Evolutionary conservation across 2,113 vertebrate genomes (phyloP).

Genomic region (Brienomyrus brachyistius): DNA sequence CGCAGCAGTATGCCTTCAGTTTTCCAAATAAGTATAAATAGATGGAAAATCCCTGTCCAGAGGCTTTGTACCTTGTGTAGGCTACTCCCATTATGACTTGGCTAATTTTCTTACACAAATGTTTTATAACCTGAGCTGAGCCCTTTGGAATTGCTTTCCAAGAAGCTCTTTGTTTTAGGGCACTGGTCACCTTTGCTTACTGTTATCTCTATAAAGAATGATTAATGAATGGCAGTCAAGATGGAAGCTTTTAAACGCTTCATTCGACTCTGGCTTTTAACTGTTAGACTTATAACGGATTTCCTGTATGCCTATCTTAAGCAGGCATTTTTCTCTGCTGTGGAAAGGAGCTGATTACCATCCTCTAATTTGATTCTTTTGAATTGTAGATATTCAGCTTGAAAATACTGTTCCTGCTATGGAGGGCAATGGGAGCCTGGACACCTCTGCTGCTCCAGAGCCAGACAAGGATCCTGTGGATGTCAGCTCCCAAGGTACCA

Average conservation of each 20-base stretch:
- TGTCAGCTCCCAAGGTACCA: constrained; percentile 72
- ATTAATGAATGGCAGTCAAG: neutral
- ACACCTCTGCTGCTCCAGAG: constrained; percentile 58
- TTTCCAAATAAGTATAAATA: neutral
- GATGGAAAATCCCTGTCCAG: neutral
- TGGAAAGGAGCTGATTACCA: neutral
- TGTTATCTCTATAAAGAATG: neutral
- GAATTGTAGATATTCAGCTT: constrained; percentile 62
- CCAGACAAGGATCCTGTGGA: constrained; percentile 67
- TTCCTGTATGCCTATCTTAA: neutral
- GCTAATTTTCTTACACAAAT: too few relatives aligned
- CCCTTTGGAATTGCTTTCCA: neutral
- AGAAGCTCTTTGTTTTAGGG: neutral
- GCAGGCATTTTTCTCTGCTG: neutral
- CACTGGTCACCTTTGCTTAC: neutral
- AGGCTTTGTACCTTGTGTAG: neutral
- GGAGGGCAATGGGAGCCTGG: constrained; percentile 65
- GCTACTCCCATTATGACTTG: neutral
- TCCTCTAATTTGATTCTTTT: constrained; percentile 27
- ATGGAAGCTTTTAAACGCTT: neutral
- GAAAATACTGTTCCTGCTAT: constrained; percentile 59
- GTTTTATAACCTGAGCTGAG: neutral
- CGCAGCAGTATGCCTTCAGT: neutral
- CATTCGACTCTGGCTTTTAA: neutral
- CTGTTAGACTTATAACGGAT: neutral